Evolutionary conservation across 2,888 invertebrate genomes (phyloP).

Genomic region (Oscheius onirici): DNA sequence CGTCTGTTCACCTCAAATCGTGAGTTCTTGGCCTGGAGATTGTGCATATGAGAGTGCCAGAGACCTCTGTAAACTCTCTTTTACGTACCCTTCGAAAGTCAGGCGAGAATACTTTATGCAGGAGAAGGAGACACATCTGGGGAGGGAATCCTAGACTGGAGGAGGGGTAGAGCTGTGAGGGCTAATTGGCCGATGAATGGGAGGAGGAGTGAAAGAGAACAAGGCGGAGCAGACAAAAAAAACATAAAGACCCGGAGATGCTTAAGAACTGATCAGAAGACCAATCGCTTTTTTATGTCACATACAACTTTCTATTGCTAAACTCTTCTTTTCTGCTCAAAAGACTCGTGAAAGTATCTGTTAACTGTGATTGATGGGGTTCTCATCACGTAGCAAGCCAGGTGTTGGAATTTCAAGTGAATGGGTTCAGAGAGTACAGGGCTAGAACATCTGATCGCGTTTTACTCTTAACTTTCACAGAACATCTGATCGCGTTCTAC

Average conservation of each 20-base stretch:
- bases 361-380: neutral
- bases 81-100: neutral
- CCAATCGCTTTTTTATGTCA: neutral
- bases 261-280: neutral
- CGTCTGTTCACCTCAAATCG: conserved; percentile 43
- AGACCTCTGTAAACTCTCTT: neutral
- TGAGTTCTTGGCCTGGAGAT: conserved; percentile 44
- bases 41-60: conserved; percentile 40
- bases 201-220: neutral
- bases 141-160: neutral
- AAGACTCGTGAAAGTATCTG: neutral
- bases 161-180: too few relatives aligned
- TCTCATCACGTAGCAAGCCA: too few relatives aligned
- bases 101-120: conserved; percentile 16
- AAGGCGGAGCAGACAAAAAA: neutral
- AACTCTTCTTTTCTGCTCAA: neutral
- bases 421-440: too few relatives aligned
- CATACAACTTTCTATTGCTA: neutral
- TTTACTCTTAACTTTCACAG: too few relatives aligned
- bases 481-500: too few relatives aligned
- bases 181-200: conserved; percentile 25
- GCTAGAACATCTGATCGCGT: too few relatives aligned
- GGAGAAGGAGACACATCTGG: conserved; percentile 23
- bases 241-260: neutral
- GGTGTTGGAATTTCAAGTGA: too few relatives aligned